Conservation (phyloP, 2,797 vertebrate genomes). For the Falco berigora region DNA sequence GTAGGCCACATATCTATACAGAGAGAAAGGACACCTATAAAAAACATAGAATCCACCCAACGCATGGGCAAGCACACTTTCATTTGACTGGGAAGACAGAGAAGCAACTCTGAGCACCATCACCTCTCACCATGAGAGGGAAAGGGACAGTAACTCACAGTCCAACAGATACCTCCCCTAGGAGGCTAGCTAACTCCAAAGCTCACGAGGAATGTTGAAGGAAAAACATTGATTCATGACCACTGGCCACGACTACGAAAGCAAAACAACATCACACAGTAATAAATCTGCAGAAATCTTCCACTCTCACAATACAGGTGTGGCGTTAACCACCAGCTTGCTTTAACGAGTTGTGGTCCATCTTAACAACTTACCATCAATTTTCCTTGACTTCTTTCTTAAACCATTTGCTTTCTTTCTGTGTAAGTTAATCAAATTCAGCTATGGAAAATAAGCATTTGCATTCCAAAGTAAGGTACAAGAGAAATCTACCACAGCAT, state of each 20-base stretch:
- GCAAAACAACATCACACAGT: not conserved
- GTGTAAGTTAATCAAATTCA: not conserved
- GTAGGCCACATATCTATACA: not conserved
- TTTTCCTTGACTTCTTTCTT: not conserved
- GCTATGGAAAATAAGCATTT: not conserved
- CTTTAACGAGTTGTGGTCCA: not conserved
- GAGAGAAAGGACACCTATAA: not conserved
- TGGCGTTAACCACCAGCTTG: not conserved
- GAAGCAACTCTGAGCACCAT: not conserved
- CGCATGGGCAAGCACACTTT: accelerated
- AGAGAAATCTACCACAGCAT: not conserved
- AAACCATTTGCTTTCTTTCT: not conserved
- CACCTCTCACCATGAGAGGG: accelerated
- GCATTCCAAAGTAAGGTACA: not conserved
- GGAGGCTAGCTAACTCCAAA: not conserved
- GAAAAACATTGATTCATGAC: not conserved
- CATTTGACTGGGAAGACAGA: not conserved
- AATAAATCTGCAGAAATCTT: not conserved
- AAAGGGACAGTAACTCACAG: not conserved
- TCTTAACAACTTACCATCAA: not conserved
- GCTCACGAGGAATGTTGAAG: not conserved
- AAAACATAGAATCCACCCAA: not conserved
- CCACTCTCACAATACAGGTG: not conserved
- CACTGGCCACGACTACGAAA: not conserved
- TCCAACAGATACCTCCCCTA: not conserved